A percentile compares a stretch with the other conserved stretches of the same genome.
phyloP scores from a whole-genome alignment of 2,113 vertebrate species.

The Donacobius atricapilla region DNA sequence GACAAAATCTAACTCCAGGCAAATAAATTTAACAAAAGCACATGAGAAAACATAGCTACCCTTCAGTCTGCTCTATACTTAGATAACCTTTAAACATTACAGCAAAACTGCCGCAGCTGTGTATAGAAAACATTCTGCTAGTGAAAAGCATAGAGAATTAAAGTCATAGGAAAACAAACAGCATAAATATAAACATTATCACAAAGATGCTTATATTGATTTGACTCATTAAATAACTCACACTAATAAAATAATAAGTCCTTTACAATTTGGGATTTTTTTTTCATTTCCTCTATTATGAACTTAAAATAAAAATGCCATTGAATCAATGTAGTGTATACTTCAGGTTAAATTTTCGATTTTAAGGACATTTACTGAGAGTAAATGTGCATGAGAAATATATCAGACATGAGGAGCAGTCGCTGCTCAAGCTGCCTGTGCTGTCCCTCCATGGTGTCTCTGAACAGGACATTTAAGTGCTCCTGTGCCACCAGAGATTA shows the following conservation, averaged over 20 bases:
- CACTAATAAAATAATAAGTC: not conserved
- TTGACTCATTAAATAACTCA: not conserved
- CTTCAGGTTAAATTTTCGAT: not conserved
- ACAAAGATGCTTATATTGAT: not conserved
- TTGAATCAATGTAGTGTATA: not conserved
- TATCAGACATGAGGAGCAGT: not conserved
- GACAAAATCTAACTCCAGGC: not conserved
- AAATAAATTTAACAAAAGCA: not conserved
- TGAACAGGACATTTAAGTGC: not conserved
- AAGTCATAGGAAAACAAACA: not conserved
- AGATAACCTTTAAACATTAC: not conserved
- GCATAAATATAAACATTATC: not conserved
- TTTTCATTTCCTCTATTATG: not conserved
- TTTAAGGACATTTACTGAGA: not conserved
- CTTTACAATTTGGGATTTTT: not conserved
- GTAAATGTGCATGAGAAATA: rapidly evolving
- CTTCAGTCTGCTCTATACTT: not conserved
- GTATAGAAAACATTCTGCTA: not conserved
- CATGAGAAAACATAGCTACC: not conserved
- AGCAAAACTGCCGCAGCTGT: not conserved
- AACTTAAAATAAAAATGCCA: not conserved
- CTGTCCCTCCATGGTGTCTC: not conserved
- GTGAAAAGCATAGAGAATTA: not conserved
- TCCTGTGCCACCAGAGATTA: not conserved
- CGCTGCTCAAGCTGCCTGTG: not conserved